Evolutionary conservation across 2,113 vertebrate species (phyloP).

Genomic region (Bucco capensis): DNA sequence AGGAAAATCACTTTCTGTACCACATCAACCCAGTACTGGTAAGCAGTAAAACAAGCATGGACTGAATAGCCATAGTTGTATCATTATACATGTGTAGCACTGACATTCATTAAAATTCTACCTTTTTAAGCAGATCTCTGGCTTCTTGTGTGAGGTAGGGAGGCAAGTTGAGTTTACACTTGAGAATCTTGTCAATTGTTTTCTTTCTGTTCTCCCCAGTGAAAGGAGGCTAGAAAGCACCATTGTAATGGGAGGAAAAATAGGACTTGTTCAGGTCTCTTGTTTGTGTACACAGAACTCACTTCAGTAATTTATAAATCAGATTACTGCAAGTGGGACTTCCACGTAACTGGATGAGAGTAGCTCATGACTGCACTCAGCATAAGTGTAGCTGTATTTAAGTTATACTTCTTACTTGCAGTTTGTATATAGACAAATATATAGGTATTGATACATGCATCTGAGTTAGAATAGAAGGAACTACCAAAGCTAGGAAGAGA

Average conservation of each 20-base stretch:
- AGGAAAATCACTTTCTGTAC: background rate
- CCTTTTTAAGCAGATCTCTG: slow-evolving; percentile 98
- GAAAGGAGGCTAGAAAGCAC: slow-evolving; percentile 85
- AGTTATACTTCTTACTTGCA: background rate
- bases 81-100: background rate
- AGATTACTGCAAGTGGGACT: background rate
- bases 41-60: background rate
- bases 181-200: slow-evolving; percentile 98
- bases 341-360: background rate
- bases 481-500: background rate
- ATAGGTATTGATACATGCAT: background rate
- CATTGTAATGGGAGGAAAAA: slow-evolving; percentile 18
- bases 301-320: background rate
- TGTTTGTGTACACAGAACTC: background rate
- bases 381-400: background rate
- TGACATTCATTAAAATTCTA: slow-evolving; percentile 50
- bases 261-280: background rate
- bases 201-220: slow-evolving; percentile 98
- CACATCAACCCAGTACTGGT: background rate
- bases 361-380: background rate
- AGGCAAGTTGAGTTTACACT: slow-evolving; percentile 98
- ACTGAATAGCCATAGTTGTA: background rate
- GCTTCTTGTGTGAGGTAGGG: slow-evolving; percentile 99
- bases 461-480: background rate
- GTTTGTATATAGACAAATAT: background rate